Evolutionary conservation across 2,113 vertebrate genomes (phyloP).

Genomic region (Mormyrus lacerda): DNA sequence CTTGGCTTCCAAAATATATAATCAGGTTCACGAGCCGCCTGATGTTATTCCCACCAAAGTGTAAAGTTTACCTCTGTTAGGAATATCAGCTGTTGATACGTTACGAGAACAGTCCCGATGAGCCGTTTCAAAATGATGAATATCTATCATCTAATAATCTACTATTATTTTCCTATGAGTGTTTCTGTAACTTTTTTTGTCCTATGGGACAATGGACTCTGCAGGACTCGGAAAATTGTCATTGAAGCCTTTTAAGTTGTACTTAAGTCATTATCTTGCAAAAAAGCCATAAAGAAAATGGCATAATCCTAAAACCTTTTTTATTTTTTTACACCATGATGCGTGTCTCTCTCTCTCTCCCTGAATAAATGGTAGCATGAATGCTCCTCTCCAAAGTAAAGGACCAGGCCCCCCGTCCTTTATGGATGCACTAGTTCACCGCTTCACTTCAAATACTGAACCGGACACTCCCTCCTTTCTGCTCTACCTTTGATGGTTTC

Average conservation of each 20-base stretch:
- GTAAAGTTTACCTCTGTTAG: not conserved
- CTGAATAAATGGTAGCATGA: not conserved
- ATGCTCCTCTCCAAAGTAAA: not conserved
- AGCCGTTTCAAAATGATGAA: not conserved
- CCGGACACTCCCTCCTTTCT: constrained; percentile 8
- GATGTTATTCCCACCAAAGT: not conserved
- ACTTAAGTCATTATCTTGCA: not conserved
- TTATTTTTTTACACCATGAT: not conserved
- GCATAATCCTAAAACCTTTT: not conserved
- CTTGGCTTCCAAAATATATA: not conserved
- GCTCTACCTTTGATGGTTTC: constrained; percentile 28
- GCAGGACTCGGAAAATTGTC: not conserved
- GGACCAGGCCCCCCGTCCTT: not conserved
- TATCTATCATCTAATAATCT: too few species aligned
- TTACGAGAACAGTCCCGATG: not conserved
- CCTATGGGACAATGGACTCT: not conserved
- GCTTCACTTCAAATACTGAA: not conserved
- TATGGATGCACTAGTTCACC: not conserved
- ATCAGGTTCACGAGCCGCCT: not conserved
- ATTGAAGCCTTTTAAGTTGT: not conserved
- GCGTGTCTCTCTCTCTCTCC: not conserved
- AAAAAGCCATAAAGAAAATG: not conserved
- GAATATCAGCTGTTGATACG: not conserved
- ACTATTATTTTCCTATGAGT: not conserved
- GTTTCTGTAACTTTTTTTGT: not conserved